Conservation (phyloP, 2,888 invertebrate genomes). For the Celastrina argiolus region DNA sequence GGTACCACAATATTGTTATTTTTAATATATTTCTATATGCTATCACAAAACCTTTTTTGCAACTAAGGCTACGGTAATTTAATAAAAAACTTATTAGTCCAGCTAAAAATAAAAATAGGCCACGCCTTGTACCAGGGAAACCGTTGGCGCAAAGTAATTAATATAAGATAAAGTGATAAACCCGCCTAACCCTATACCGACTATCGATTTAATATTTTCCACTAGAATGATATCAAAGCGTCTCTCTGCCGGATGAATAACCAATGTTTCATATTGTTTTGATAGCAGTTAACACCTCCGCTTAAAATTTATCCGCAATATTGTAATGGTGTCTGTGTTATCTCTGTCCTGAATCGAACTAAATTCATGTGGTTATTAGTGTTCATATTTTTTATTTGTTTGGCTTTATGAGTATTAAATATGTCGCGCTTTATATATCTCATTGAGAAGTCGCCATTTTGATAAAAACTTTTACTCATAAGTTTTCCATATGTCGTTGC, state of each 20-base stretch:
- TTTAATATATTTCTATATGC: not conserved
- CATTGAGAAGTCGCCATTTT: too few species aligned
- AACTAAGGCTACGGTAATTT: not conserved
- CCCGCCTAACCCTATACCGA: slow-evolving; percentile 25
- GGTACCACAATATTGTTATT: not conserved
- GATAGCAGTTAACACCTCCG: slow-evolving; percentile 28
- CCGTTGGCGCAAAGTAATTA: slow-evolving; percentile 25
- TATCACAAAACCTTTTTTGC: not conserved
- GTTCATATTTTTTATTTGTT: not conserved
- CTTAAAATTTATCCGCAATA: slow-evolving; percentile 28
- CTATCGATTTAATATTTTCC: slow-evolving; percentile 32
- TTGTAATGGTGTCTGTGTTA: slow-evolving; percentile 10
- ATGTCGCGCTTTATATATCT: too few species aligned
- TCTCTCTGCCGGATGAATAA: slow-evolving; percentile 35
- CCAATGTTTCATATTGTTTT: slow-evolving; percentile 34
- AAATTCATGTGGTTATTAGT: not conserved
- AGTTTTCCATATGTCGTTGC: too few species aligned
- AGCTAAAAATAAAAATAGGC: slow-evolving; percentile 5
- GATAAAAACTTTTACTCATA: too few species aligned
- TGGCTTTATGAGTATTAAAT: too few species aligned
- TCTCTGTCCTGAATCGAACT: not conserved
- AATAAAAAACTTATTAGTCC: not conserved
- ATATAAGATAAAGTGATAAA: slow-evolving; percentile 27
- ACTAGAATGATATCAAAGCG: slow-evolving; percentile 30
- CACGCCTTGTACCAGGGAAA: not conserved